Base-by-base conservation (phyloP, 2,888 invertebrate species). In the Lithophane leautieri region DNA sequence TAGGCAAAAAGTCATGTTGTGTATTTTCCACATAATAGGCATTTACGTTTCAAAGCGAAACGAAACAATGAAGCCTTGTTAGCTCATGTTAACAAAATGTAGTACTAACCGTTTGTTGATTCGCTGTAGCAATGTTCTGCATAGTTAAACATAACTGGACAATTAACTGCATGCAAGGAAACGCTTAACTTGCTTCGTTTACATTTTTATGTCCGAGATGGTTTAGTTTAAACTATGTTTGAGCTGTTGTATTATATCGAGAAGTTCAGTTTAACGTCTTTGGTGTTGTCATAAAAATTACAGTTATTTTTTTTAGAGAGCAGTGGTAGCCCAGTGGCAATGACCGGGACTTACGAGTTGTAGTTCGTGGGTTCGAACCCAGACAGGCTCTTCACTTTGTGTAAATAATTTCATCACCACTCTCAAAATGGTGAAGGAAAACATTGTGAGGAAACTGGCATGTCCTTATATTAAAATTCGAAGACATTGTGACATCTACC, bases 101-200 rank as follows among this genome's bases (percentile, higher is more conserved):
- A 62, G 54, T 63, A 34, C 34, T 34, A 65, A 73, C 68, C 25
- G 34, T 70, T 78, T 81, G 85, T 85, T 73, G 50, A 73, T 71
- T 62, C 69, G 42, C 52, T 25, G 61, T 65, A 62, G 42, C 69
- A 70, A 63, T 70, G 74, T 67, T 77, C 54, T 56, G 50, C 71
- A 52, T 85, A 75, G 72, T 73, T 76, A 76, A 78, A 78, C 62
- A 73, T 65, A 47, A 73, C 81, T 54, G 78, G 42, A 73, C 72
- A 75, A 85, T 86, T 86, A 85, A 61, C 25, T 66, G 66, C 87
- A 86, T 87, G 87, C 87, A 34, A 82, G 76, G 58, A 73, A 82
- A 87, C 85, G 73, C 62, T 77, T 74, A 54, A 52, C 66, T n/a
- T 22, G 34, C 52, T 62, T 70, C 72, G 67, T 73, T 76, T 70